Conservation (phyloP, 1,140 invertebrate species). For the Papilio glaucus region DNA sequence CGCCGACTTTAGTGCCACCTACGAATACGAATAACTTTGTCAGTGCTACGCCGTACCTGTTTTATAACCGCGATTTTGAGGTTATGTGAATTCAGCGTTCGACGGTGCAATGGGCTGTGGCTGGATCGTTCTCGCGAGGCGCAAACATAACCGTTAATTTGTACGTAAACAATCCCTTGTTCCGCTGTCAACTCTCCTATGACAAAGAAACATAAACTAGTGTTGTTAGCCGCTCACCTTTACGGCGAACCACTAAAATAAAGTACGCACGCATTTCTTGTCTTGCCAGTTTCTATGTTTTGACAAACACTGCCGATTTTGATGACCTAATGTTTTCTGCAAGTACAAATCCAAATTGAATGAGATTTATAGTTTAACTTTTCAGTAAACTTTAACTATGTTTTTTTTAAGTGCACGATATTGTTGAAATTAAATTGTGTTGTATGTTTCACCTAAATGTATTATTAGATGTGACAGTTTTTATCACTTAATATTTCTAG, state of each 20-base stretch:
- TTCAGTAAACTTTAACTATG: conserved; percentile 79
- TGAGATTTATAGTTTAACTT: conserved; percentile 81
- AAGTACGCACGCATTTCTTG: conserved; percentile 80
- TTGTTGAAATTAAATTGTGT: conserved; percentile 81
- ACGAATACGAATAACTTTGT: conserved; percentile 74
- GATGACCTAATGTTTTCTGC: conserved; percentile 77
- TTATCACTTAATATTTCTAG: conserved; percentile 74
- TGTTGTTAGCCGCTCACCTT: conserved; percentile 46
- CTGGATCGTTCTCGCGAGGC: conserved; percentile 61
- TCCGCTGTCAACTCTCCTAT: conserved; percentile 76
- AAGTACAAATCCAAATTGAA: conserved; percentile 82
- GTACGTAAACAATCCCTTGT: conserved; percentile 46
- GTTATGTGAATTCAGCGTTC: conserved; percentile 46
- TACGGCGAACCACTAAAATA: conserved; percentile 50
- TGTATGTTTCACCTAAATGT: conserved; percentile 81
- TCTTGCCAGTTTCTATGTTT: conserved; percentile 82
- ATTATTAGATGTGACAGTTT: conserved; percentile 79
- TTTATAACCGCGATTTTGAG: conserved; percentile 33
- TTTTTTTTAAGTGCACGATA: conserved; percentile 81
- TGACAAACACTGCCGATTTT: conserved; percentile 77
- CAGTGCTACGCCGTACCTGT: conserved; percentile 51
- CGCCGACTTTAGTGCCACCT: conserved; percentile 58
- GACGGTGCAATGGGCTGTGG: conserved; percentile 52
- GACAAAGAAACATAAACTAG: conserved; percentile 75
- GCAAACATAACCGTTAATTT: conserved; percentile 59